phyloP scores from a whole-genome alignment of 2,797 vertebrate species.

The Jordanella pulchra region DNA sequence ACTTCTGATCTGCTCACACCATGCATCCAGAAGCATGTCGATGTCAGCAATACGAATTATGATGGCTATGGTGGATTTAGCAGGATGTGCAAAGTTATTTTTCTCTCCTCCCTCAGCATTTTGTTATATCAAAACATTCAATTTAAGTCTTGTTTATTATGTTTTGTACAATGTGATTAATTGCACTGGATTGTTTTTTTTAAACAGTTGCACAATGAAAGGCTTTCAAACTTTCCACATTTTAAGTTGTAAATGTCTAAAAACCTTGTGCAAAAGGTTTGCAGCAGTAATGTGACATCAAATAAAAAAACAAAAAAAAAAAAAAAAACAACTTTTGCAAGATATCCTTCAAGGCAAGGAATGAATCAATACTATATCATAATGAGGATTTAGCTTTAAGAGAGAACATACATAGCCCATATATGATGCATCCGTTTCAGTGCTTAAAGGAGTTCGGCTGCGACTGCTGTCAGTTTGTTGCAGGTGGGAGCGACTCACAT shows the following conservation, averaged over 20 bases:
- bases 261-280: not conserved
- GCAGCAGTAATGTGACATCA: not conserved
- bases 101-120: not conserved
- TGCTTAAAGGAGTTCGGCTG: slow-evolving; percentile 86
- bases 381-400: not conserved
- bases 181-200: not conserved
- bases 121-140: too few species aligned
- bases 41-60: not conserved
- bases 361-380: not conserved
- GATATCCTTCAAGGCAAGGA: not conserved
- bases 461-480: slow-evolving; percentile 86
- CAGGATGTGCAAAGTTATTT: not conserved
- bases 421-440: slow-evolving; percentile 89
- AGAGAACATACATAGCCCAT: slow-evolving; percentile 89
- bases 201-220: too few species aligned
- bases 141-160: not conserved
- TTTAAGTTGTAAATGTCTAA: not conserved
- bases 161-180: not conserved
- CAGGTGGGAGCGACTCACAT: slow-evolving; percentile 85
- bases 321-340: not conserved
- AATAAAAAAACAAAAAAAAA: too few species aligned
- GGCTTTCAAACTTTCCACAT: not conserved
- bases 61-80: not conserved
- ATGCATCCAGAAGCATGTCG: not conserved
- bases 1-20: not conserved